Percentiles rank a stretch among this genome's conserved stretches.
Evolutionary conservation across 1,140 invertebrate species (phyloP).

Genomic region (Planococcus citri): DNA sequence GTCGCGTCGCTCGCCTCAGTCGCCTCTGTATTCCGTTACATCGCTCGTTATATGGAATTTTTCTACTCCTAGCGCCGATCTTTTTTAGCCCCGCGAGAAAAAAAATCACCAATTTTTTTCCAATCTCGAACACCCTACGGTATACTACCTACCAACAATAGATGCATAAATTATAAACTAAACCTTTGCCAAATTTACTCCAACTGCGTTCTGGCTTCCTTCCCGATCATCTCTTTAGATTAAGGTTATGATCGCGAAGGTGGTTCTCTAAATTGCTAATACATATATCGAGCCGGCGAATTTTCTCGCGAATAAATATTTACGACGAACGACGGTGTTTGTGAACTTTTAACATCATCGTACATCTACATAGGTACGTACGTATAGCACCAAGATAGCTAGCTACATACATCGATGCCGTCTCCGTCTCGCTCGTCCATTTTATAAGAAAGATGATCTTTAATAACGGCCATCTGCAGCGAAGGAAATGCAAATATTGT

Average conservation of each 20-base stretch:
- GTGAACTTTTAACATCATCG: too few species aligned
- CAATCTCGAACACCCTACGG: not conserved
- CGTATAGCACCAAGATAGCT: too few species aligned
- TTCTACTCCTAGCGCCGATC: not conserved
- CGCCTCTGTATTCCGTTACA: too few species aligned
- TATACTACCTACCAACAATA: not conserved
- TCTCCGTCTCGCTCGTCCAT: too few species aligned
- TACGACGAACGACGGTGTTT: too few species aligned
- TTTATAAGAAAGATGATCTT: too few species aligned
- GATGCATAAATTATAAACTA: not conserved
- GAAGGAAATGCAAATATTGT: constrained; percentile 1
- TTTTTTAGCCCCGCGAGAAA: not conserved
- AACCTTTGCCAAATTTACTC: not conserved
- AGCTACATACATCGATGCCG: too few species aligned
- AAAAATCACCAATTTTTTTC: not conserved
- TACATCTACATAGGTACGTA: too few species aligned
- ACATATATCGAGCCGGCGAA: too few species aligned
- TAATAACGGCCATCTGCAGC: not conserved
- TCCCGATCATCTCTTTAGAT: not conserved
- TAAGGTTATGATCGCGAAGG: not conserved
- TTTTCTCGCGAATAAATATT: too few species aligned
- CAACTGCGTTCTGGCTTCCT: not conserved
- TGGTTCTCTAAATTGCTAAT: not conserved
- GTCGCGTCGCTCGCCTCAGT: too few species aligned
- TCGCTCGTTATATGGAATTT: not conserved